Evolutionary conservation across 2,113 vertebrate genomes (phyloP).

Genomic region (Odocoileus virginianus): DNA sequence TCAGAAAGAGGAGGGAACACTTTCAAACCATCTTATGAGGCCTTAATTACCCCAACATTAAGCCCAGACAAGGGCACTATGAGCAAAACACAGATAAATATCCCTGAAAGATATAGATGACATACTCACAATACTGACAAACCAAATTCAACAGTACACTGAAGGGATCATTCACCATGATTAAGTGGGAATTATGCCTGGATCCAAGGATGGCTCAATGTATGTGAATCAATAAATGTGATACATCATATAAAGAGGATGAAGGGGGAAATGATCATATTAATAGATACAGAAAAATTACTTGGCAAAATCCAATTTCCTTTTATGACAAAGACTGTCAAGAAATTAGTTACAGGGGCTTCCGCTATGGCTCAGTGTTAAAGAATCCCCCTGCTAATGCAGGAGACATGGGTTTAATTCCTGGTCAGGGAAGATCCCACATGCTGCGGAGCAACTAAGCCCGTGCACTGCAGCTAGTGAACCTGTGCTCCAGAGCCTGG

Average conservation of each 20-base stretch:
- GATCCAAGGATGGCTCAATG: rapidly evolving
- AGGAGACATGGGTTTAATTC: neutral
- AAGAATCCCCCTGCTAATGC: neutral
- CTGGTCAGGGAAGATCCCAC: neutral
- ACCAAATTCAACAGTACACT: neutral
- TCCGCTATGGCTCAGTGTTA: neutral
- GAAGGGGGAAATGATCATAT: neutral
- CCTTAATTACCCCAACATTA: neutral
- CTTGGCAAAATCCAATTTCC: neutral
- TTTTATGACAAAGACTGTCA: neutral
- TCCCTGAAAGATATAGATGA: neutral
- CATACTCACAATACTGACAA: neutral
- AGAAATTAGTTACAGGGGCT: neutral
- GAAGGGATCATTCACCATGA: neutral
- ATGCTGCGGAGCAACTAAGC: neutral
- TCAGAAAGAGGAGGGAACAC: neutral
- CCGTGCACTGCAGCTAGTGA: rapidly evolving
- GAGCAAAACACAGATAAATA: neutral
- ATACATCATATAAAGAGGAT: neutral
- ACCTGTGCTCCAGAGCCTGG: neutral
- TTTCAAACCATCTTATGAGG: neutral
- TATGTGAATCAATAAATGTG: neutral
- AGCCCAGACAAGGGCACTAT: neutral
- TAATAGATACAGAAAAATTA: neutral
- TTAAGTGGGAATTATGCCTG: neutral